phyloP scores from a whole-genome alignment of 2,113 vertebrate species.

The Pluvialis apricaria region DNA sequence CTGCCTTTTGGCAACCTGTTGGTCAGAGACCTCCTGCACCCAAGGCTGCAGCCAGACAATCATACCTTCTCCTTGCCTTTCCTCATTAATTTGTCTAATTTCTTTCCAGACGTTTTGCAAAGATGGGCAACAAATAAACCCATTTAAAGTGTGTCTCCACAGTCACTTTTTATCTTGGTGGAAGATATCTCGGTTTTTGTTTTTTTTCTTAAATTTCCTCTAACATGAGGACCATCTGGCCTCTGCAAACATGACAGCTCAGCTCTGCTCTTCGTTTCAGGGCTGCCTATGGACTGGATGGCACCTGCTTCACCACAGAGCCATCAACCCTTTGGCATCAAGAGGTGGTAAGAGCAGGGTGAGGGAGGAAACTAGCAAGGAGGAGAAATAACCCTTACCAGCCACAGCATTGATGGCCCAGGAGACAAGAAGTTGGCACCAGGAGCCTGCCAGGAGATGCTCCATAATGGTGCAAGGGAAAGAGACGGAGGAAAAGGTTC shows the following conservation, averaged over 20 bases:
- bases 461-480: neutral
- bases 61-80: neutral
- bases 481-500: neutral
- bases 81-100: neutral
- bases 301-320: neutral
- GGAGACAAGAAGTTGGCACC: accelerated
- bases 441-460: neutral
- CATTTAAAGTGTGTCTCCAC: neutral
- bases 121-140: neutral
- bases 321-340: neutral
- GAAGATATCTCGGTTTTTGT: neutral
- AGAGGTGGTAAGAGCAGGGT: neutral
- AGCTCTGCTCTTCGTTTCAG: neutral
- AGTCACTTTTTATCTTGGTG: neutral
- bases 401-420: accelerated
- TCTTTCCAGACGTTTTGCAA: neutral
- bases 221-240: neutral
- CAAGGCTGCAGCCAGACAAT: neutral
- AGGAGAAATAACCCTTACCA: neutral
- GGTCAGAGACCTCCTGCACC: neutral
- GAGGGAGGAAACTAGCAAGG: neutral
- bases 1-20: neutral
- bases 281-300: neutral
- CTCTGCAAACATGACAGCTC: neutral
- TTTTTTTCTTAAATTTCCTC: neutral